phyloP scores from a whole-genome alignment of 2,113 vertebrate genomes.

The Oxygymnocypris stewartii region DNA sequence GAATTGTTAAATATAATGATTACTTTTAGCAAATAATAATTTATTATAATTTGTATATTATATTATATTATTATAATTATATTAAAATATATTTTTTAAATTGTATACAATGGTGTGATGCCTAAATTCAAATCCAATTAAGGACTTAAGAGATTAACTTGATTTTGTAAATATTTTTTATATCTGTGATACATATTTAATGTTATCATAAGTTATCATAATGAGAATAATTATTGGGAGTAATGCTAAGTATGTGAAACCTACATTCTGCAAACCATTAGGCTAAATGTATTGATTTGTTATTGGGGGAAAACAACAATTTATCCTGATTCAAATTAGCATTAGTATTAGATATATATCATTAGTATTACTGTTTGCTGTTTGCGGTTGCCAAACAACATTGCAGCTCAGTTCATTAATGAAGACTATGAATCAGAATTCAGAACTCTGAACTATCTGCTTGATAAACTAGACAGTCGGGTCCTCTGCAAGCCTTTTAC shows the following conservation, averaged over 20 bases:
- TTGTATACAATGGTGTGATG: neutral
- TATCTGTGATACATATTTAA: neutral
- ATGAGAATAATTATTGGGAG: neutral
- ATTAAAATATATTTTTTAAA: neutral
- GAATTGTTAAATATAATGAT: neutral
- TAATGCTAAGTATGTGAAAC: neutral
- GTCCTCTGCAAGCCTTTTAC: conserved; percentile 17
- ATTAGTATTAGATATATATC: neutral
- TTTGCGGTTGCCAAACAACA: neutral
- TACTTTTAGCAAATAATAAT: no score
- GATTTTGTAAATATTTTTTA: no score
- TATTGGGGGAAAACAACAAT: neutral
- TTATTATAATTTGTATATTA: no score
- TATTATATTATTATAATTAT: no score
- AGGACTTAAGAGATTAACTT: neutral
- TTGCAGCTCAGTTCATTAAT: neutral
- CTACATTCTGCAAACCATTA: neutral
- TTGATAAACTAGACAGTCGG: conserved; percentile 5
- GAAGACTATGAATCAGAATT: neutral
- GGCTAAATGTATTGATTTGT: neutral
- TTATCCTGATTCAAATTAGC: neutral
- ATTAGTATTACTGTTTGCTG: neutral
- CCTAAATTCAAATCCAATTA: neutral
- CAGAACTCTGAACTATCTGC: neutral
- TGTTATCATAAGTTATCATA: neutral